These are phyloP conservation scores for Pogoniulus pusillus DNA, from an alignment of 2,797 vertebrate species.

Conservation along the genomic window DNA sequence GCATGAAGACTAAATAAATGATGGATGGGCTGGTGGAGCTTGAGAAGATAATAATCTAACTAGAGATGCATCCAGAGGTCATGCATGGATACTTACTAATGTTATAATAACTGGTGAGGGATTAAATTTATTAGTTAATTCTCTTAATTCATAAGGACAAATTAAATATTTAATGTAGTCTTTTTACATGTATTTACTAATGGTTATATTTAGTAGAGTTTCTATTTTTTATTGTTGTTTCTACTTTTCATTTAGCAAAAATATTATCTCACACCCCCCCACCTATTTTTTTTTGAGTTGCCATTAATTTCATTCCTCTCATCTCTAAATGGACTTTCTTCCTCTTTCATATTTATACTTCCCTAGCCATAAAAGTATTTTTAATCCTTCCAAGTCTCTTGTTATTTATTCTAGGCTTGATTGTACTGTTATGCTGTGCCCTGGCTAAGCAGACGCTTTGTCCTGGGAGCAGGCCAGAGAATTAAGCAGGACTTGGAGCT, in stretches of 20 bases:
- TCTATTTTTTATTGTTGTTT: background rate
- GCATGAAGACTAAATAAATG: background rate
- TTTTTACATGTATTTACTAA: background rate
- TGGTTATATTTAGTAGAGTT: background rate
- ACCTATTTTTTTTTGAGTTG: background rate
- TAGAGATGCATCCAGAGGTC: background rate
- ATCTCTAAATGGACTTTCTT: conserved; percentile 11
- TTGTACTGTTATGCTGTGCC: background rate
- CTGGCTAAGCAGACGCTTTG: background rate
- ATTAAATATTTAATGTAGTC: background rate
- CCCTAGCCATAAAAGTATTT: background rate
- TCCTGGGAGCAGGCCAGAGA: background rate
- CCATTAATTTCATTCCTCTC: conserved; percentile 13
- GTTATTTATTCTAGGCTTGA: conserved; percentile 16
- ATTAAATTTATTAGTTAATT: background rate
- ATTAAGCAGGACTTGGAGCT: background rate
- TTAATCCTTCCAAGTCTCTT: background rate
- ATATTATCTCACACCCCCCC: background rate
- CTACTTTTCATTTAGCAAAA: background rate
- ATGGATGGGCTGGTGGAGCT: background rate
- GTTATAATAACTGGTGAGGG: background rate
- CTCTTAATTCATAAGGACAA: background rate
- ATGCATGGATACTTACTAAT: background rate
- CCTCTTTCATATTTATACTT: conserved; percentile 6
- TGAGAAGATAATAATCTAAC: background rate